Conservation (phyloP, 2,113 vertebrate species). For the Anoura caudifer region DNA sequence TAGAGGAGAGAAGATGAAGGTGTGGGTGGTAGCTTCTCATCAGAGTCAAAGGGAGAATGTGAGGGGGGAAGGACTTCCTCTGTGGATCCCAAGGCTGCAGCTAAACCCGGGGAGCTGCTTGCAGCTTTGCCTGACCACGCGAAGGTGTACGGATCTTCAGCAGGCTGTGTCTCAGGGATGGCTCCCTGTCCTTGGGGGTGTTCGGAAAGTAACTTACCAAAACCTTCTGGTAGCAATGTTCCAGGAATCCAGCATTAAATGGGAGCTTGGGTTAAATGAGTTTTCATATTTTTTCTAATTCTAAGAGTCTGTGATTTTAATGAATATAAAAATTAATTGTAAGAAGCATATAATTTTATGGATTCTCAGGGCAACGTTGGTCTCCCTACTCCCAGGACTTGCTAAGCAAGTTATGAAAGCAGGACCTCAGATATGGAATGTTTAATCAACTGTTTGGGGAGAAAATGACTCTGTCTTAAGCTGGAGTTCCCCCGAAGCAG, state of each 20-base stretch:
- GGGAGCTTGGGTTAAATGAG: background rate
- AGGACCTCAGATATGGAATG: background rate
- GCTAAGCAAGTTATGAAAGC: background rate
- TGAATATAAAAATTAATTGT: background rate
- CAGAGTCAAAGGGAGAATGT: background rate
- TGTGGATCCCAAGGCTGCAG: background rate
- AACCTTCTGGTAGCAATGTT: background rate
- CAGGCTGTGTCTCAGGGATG: background rate
- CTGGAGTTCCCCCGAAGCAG: background rate
- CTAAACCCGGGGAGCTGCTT: background rate
- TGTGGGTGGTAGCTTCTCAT: background rate
- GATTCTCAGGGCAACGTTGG: background rate
- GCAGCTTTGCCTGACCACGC: background rate
- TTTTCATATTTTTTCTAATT: background rate
- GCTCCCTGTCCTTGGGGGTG: background rate
- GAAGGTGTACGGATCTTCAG: background rate
- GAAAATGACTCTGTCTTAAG: background rate
- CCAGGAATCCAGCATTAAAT: background rate
- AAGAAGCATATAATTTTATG: background rate
- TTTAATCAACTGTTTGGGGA: constrained; percentile 12
- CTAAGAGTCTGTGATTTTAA: background rate
- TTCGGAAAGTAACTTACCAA: background rate
- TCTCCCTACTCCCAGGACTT: background rate
- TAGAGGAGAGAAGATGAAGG: background rate
- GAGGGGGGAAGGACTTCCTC: background rate